A percentile compares a stretch with the other conserved stretches of the same genome.
phyloP scores from a whole-genome alignment of 2,888 invertebrate species.

The Xestobium rufovillosum region DNA sequence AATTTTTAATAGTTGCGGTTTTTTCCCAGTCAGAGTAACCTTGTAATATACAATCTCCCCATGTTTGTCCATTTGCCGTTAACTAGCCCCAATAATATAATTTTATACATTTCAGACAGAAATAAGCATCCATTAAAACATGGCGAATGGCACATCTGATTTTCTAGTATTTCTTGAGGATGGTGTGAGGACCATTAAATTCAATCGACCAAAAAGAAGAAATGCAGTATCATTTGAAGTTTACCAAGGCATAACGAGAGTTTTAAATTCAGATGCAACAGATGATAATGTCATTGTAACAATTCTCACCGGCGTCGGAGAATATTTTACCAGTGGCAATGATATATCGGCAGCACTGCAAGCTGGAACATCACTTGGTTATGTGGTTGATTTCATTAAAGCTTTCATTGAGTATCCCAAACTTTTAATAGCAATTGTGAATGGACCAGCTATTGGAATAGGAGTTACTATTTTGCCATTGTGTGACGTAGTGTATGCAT shows the following conservation, averaged over 20 bases:
- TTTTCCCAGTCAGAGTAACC: no score
- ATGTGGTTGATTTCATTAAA: constrained; percentile 51
- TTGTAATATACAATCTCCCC: no score
- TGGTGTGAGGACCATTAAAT: constrained; percentile 53
- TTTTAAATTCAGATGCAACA: constrained; percentile 59
- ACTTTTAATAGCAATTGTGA: constrained; percentile 76
- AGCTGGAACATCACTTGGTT: not conserved
- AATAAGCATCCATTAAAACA: no score
- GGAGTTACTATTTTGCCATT: constrained; percentile 76
- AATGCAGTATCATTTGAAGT: constrained; percentile 68
- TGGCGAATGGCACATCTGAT: no score
- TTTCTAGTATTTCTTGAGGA: constrained; percentile 32
- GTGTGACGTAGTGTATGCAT: constrained; percentile 83
- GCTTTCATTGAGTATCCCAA: constrained; percentile 84
- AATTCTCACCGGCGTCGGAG: constrained; percentile 72
- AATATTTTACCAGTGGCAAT: constrained; percentile 81
- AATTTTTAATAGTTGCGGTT: no score
- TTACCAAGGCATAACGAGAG: constrained; percentile 57
- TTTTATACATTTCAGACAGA: no score
- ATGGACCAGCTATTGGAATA: constrained; percentile 93
- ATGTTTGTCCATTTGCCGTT: no score
- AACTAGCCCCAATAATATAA: no score
- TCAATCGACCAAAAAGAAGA: constrained; percentile 70
- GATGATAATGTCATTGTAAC: constrained; percentile 61
- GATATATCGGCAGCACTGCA: constrained; percentile 46